Evolutionary conservation across 2,888 invertebrate species (phyloP), one percentile per base, ranked within the genome.

Genomic region (Pseudoips prasinana): DNA sequence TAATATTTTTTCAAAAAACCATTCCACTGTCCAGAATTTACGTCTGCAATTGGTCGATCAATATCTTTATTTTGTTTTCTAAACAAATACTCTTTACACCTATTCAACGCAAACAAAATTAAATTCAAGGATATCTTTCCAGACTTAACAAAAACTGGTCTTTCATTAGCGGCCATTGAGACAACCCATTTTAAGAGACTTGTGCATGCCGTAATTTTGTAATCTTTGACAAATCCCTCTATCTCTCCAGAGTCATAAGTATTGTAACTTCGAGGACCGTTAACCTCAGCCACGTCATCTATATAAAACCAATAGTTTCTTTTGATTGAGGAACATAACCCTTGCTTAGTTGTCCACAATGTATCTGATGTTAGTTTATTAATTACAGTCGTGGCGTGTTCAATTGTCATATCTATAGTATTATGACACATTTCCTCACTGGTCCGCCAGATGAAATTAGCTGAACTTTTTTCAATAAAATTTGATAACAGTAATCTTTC

Each of bases 121-220:
- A 90, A 84, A 38, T 86, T 89, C 10, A 91, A 59, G 9, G 92
- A 79, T 20, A 92, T 76, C 39, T 77, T 85, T 5, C 93, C 93
- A 1, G 73, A 57, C 1, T 81, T 63, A n/a, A 75, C 64, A 54
- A 92, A 87, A 7, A 92, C 64, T 7, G 81, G 80, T 33, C 61
- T 69, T 1, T 80, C 67, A 43, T 80, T 73, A 10, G 77, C 70
- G 1, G 74, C 69, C 81, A 80, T 84, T 17, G 74, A 76, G 10
- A 83, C 61, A 36, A 77, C 54, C 87, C 84, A 94, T 63, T 93
- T 93, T 22, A 97, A 73, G 32, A 96, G 79, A 46, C 93, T 93
- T 29, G 94, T 91, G 48, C 95, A 95, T 1, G 95, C 94, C 1
- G 95, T 96, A 31, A 93, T 83, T 64, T 93, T 92, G 67, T 92